phyloP scores from a whole-genome alignment of 1,140 invertebrate genomes.

The Bemisia tabaci region DNA sequence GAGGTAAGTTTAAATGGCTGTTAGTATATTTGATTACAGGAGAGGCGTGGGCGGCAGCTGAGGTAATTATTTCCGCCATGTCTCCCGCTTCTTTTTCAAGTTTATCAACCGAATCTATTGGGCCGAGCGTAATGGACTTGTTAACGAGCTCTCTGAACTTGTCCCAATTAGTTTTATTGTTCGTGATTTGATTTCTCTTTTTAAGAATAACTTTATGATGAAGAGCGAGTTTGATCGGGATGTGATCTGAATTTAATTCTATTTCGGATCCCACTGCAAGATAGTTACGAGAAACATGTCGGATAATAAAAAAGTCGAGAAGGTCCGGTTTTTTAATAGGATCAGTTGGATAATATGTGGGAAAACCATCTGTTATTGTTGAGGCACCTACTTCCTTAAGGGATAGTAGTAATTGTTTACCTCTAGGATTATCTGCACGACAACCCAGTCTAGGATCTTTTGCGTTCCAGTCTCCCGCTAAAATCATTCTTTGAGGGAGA shows the following conservation, averaged over 20 bases:
- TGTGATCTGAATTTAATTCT: not conserved
- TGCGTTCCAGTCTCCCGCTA: not conserved
- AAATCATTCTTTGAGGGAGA: not conserved
- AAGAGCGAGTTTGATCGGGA: not conserved
- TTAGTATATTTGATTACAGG: not conserved
- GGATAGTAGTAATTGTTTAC: not conserved
- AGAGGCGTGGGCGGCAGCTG: not conserved
- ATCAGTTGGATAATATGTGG: constrained; percentile 16
- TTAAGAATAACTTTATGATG: not conserved
- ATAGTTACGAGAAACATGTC: not conserved
- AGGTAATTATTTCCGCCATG: not conserved
- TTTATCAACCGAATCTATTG: not conserved
- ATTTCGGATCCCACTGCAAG: not conserved
- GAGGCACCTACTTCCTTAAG: not conserved
- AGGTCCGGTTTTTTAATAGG: constrained; percentile 8
- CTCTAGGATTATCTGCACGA: not conserved
- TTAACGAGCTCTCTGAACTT: not conserved
- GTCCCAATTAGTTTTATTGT: not conserved
- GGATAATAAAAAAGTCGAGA: constrained; percentile 15
- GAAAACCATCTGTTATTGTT: constrained; percentile 20
- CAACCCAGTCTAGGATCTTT: not conserved
- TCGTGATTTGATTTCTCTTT: not conserved
- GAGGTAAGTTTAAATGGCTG: not conserved
- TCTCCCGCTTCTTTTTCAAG: not conserved
- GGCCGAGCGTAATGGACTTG: not conserved